Evolutionary conservation across 1,140 invertebrate species (phyloP).

Genomic region (Eueides isabella): DNA sequence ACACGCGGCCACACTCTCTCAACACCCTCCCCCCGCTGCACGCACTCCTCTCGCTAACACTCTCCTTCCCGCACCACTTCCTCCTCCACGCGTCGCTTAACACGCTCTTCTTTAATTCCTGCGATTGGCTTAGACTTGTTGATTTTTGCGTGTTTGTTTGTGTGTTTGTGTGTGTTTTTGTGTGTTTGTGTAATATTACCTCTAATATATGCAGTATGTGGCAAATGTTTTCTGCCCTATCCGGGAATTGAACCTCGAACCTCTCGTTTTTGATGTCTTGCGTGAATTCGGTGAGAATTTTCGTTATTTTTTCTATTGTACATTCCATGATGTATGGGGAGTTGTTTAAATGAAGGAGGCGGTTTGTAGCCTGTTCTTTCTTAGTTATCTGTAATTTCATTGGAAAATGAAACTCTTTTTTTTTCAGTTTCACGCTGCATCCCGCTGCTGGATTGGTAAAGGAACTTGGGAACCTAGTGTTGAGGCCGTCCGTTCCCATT

Average conservation of each 20-base stretch:
- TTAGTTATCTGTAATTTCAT: constrained; percentile 53
- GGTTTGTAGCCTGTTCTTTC: constrained; percentile 57
- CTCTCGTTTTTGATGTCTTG: constrained; percentile 33
- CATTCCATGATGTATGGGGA: constrained; percentile 60
- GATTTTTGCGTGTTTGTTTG: background rate
- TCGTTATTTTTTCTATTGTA: constrained; percentile 60
- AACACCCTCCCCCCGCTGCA: background rate
- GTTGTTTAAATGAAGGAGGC: constrained; percentile 58
- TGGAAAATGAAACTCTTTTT: no score
- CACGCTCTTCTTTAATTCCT: constrained; percentile 55
- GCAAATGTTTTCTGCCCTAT: constrained; percentile 53
- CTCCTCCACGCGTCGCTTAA: constrained; percentile 63
- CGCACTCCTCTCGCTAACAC: background rate
- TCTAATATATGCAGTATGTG: constrained; percentile 65
- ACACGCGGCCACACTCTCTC: background rate
- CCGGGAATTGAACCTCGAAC: constrained; percentile 21
- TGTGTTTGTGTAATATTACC: constrained; percentile 42
- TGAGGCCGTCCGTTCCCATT: no score
- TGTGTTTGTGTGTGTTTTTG: background rate
- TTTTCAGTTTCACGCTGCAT: no score
- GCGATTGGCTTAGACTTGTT: constrained; percentile 39
- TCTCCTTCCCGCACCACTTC: constrained; percentile 52
- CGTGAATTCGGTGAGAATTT: constrained; percentile 46
- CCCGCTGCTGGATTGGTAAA: no score
- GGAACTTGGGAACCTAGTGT: no score